A percentile compares a stretch with the other conserved stretches of the same genome.
phyloP scores from a whole-genome alignment of 2,888 invertebrate species.

The Campoplex capitator region DNA sequence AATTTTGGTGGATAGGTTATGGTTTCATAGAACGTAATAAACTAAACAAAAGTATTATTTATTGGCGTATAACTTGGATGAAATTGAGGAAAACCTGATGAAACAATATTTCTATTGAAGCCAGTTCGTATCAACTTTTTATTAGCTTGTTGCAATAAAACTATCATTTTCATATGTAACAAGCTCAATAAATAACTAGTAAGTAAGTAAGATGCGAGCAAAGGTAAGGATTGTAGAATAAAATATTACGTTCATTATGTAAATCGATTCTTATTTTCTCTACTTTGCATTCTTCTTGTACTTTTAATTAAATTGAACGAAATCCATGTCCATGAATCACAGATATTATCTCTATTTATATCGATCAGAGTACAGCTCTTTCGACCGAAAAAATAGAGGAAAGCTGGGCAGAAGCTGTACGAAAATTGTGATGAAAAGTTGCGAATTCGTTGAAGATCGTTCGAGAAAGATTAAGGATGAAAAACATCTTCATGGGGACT shows the following conservation, averaged over 20 bases:
- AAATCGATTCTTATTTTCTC: not conserved
- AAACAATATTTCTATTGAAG: not conserved
- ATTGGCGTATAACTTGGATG: not conserved
- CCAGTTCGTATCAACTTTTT: not conserved
- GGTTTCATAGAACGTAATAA: not conserved
- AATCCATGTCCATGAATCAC: not conserved
- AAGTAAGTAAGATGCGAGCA: too few relatives aligned
- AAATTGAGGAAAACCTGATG: not conserved
- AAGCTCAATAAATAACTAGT: too few relatives aligned
- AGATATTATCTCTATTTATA: not conserved
- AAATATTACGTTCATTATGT: too few relatives aligned
- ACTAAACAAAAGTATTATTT: not conserved
- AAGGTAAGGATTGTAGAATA: too few relatives aligned
- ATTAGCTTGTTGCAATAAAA: not conserved
- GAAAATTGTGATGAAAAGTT: constrained; percentile 51
- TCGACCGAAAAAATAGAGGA: constrained; percentile 19
- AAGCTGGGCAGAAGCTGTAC: not conserved
- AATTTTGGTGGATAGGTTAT: constrained; percentile 30
- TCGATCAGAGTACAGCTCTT: constrained; percentile 28
- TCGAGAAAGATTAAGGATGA: constrained; percentile 44
- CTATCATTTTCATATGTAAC: too few relatives aligned
- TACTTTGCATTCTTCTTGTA: not conserved
- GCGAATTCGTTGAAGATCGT: constrained; percentile 52
- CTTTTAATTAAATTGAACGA: not conserved
- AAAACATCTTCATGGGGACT: constrained; percentile 43